Evolutionary conservation across 1,140 invertebrate genomes (phyloP), one percentile per base, ranked within the genome.

Genomic region (Musca vetustissima): DNA sequence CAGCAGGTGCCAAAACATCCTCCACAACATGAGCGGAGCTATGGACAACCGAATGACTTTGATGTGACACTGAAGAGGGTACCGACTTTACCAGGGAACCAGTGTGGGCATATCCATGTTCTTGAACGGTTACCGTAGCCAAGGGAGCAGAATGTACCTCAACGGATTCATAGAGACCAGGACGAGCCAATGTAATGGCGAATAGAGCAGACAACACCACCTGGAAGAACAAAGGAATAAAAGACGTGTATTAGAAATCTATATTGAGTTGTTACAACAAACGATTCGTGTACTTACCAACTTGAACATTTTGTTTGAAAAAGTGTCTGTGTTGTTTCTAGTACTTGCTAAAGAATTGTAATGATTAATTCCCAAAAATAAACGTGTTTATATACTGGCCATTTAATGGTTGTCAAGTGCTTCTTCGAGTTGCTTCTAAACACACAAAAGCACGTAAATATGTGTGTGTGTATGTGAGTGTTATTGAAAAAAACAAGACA

Each of bases 181-280:
- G 86, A 73, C 83, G 82, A 73, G 86, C 87, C 72, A 84, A 75
- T 69, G 85, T 87, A 67, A 85, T 80, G 74, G 87, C 87, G 73
- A 89, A 74, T 70, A 88, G 76, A 75, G 85, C 85, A 80, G 84
- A 85, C 83, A 89, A 85, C 79, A 88, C 86, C 78, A 87, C 76
- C 86, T 87, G 71, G 4, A 73, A 28, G 28, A 28, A 28, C 3
- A 69, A 17, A 21, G 15, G 73, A 69, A n/a, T 21, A 47, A 24
- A 8, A 32, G n/a, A 21, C n/a, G n/a, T n/a, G n/a, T n/a, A n/a
- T 52, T 25, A 15, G 43, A 57, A 64, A 49, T n/a, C 4, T 49
- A n/a, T 2, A 1, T 15, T 2, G 14, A 15, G 15, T 49, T 49
- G 4, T 49, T 49, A 6, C 2, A 49, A 4, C 4, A 55, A 9